A percentile compares a stretch with the other conserved stretches of the same genome.
phyloP scores from a whole-genome alignment of 2,888 invertebrate species.

The Mesodorylaimus sp. region DNA sequence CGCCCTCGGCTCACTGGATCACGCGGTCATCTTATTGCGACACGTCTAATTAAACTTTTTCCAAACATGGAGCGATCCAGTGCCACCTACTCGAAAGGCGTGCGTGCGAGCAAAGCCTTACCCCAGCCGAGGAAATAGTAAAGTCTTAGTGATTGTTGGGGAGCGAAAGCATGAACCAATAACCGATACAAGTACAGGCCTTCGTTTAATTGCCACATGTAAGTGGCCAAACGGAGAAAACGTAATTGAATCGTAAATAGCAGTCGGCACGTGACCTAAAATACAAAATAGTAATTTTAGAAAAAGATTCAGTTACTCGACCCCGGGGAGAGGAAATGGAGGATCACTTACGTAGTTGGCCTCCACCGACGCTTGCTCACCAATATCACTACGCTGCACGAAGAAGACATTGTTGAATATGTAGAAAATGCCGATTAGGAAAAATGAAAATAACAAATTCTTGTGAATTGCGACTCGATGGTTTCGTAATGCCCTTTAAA shows the following conservation, averaged over 20 bases:
- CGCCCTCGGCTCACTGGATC: too few relatives aligned
- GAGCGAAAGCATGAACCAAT: conserved; percentile 34
- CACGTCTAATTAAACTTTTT: too few relatives aligned
- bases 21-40: too few relatives aligned
- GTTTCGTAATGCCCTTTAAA: conserved; percentile 18
- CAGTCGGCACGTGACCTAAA: conserved; percentile 21
- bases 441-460: conserved; percentile 22
- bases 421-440: conserved; percentile 17
- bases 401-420: conserved; percentile 22
- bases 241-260: conserved; percentile 22
- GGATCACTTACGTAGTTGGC: neutral
- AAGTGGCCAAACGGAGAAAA: conserved; percentile 35
- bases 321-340: too few relatives aligned
- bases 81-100: too few relatives aligned
- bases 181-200: conserved; percentile 37
- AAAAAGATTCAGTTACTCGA: too few relatives aligned
- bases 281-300: conserved; percentile 6
- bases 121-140: conserved; percentile 39
- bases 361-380: conserved; percentile 8
- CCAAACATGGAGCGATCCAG: too few relatives aligned
- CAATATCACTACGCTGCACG: conserved; percentile 16
- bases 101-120: too few relatives aligned
- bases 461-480: conserved; percentile 23
- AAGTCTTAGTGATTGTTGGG: conserved; percentile 30
- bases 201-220: conserved; percentile 39